phyloP scores from a whole-genome alignment of 2,888 invertebrate genomes.

The Sceliomorpha sp. region DNA sequence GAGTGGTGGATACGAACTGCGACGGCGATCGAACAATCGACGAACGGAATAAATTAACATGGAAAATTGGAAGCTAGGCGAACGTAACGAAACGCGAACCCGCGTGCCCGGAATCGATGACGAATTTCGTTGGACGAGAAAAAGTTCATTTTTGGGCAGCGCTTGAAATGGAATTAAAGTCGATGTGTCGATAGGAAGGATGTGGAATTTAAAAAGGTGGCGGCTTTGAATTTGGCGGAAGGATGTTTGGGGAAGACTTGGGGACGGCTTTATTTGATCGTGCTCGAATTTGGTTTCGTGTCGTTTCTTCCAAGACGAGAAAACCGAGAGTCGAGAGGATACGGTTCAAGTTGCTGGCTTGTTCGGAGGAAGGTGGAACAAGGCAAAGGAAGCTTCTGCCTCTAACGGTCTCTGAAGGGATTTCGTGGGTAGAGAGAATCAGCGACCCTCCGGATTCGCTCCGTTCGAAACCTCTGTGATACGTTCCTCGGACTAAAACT shows the following conservation, averaged over 20 bases:
- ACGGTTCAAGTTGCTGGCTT: conserved; percentile 63
- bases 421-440: conserved; percentile 62
- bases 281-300: conserved; percentile 61
- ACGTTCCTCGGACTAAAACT: conserved; percentile 68
- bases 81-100: too few relatives aligned
- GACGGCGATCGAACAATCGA: too few relatives aligned
- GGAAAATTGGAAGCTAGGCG: too few relatives aligned
- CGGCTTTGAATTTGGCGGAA: too few relatives aligned
- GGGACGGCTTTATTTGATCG: conserved; percentile 61
- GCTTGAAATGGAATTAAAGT: too few relatives aligned
- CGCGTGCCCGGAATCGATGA: too few relatives aligned
- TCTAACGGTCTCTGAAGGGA: conserved; percentile 60
- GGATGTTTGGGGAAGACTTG: too few relatives aligned
- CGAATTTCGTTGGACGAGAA: too few relatives aligned
- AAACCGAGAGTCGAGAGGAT: conserved; percentile 59
- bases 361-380: conserved; percentile 65
- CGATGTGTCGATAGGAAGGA: too few relatives aligned
- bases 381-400: conserved; percentile 69
- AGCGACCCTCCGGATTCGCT: conserved; percentile 69
- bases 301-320: conserved; percentile 62
- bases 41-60: too few relatives aligned
- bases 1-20: conserved; percentile 53
- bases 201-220: too few relatives aligned
- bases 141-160: too few relatives aligned
- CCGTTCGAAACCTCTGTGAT: conserved; percentile 69